Base-by-base conservation (phyloP, 2,888 invertebrate species). In the Allophyes oxyacanthae region DNA sequence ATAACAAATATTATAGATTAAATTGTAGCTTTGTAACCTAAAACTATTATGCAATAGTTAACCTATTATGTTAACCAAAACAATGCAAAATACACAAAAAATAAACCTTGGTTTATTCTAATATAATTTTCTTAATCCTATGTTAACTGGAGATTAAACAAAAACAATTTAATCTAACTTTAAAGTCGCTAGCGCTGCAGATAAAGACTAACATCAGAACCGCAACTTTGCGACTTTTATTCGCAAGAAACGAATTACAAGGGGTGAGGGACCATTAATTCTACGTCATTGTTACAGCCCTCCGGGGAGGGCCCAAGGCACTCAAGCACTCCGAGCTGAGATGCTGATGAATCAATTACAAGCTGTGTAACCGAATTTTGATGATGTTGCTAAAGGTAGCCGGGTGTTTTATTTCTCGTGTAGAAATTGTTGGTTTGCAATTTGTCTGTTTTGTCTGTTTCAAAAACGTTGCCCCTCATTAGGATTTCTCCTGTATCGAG, bases 201-300 rank as follows among this genome's bases (percentile, higher is more conserved):
- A 55, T 60, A 40, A 43, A 51, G 51, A 44, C 38, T 26, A 42
- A 40, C 26, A 59, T 64, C 38, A 50, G 51, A 67, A 64, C 46
- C 48, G 8, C 43, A 56, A 56, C 56, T 61, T 60, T 42, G 65
- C 46, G 62, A 68, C 65, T 72, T 79, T 75, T 76, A 71, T 76
- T 70, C 72, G 38, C 52, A 64, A 75, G 59, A 45, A 79, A 78
- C 72, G 78, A 75, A 80, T 79, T 74, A 78, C 74, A 69, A 75
- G 65, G 76, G 72, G 72, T 72, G 69, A 62, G 70, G 61, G 59
- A 70, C 74, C 81, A 83, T 85, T 84, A 84, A 84, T 84, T 82
- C 66, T 57, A 52, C 70, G 77, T 75, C 81, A 77, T 79, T 80
- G 79, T 79, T 71, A 70, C 55, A 37, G 20, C 42, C 38, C 59